Base-by-base conservation (phyloP, 1,140 invertebrate species). In the Procambarus clarkii region DNA sequence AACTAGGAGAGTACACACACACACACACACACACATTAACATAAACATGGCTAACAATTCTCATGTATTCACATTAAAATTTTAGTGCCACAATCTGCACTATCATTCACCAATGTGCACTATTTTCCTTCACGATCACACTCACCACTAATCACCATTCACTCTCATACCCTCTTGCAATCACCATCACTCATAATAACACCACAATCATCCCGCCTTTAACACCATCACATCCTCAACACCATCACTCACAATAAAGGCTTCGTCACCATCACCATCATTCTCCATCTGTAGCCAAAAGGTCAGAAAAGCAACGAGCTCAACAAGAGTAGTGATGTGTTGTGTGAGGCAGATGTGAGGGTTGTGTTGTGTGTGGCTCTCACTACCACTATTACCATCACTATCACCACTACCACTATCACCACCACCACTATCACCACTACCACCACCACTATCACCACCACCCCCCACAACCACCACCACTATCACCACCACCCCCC, bases 391-490 rank as follows among this genome's bases (percentile, higher is more conserved):
- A 0, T 13, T 21, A 48, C 46, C 34, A 74, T 24, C 69, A 69
- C 8, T 34, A 71, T n/a, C 71, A 74, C 82, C 34, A 44, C 82
- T n/a, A 85, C 60, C 9, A 64, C 60, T 3, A 64, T 64, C 60
- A 15, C 44, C 69, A 76, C 69, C 83, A 46, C 83, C 83, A 48
- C 64, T 15, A n/a, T 44, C 48, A 54, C 50, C 48, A 58, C 77
- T 2, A 79, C 44, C 77, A 79, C 77, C 77, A 46, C 2, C 77
- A 46, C 48, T 13, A 46, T 3, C 77, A 9, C 77, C 77, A 79
- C 44, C 44, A 79, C 45, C 45, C 2, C 18, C 45, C 76, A 77
- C 24, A 8, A 77, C 76, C 76, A 24, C 76, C 76, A 77, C 3
- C 76, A 24, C 45, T 24, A 44, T 34, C 45, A 46, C 9, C 34